Conservation (phyloP, 1,140 invertebrate species). For the Carcinoscorpius rotundicauda region DNA sequence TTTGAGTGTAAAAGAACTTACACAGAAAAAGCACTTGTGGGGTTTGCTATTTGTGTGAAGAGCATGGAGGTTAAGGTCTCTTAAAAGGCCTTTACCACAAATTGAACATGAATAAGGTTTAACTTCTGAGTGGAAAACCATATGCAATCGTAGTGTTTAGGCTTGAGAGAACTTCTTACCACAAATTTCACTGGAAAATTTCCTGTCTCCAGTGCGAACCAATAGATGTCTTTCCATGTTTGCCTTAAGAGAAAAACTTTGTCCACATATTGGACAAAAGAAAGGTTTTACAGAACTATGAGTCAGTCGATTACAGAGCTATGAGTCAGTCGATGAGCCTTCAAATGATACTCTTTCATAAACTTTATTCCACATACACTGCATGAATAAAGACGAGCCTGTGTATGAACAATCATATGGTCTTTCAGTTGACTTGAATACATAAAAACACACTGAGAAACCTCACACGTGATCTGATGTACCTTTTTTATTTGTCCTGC, state of each 20-base stretch:
- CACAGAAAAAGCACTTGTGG: constrained; percentile 27
- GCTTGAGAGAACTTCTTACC: constrained; percentile 47
- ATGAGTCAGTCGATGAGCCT: constrained; percentile 8
- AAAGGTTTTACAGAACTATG: constrained; percentile 25
- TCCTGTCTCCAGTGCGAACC: constrained; percentile 42
- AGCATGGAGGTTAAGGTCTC: constrained; percentile 27
- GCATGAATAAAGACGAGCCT: constrained; percentile 18
- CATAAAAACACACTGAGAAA: constrained; percentile 19
- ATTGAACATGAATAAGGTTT: constrained; percentile 36
- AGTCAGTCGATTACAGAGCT: constrained; percentile 20
- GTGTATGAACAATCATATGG: constrained; percentile 22
- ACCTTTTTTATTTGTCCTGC: too few species aligned
- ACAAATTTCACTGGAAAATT: constrained; percentile 38
- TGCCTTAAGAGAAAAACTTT: constrained; percentile 26
- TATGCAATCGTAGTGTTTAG: constrained; percentile 42
- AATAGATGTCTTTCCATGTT: constrained; percentile 37
- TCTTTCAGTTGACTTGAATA: constrained; percentile 21
- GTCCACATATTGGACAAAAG: constrained; percentile 29
- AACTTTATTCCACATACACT: constrained; percentile 21
- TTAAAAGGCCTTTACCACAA: constrained; percentile 31
- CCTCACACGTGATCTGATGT: constrained; percentile 15
- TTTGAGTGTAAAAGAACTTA: constrained; percentile 38
- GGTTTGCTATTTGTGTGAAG: constrained; percentile 28
- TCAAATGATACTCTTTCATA: constrained; percentile 23
- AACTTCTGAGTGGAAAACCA: constrained; percentile 33